Percentiles rank a stretch among this genome's conserved stretches.
Conservation (phyloP, 1,140 invertebrate genomes). For the Papilio machaon region DNA sequence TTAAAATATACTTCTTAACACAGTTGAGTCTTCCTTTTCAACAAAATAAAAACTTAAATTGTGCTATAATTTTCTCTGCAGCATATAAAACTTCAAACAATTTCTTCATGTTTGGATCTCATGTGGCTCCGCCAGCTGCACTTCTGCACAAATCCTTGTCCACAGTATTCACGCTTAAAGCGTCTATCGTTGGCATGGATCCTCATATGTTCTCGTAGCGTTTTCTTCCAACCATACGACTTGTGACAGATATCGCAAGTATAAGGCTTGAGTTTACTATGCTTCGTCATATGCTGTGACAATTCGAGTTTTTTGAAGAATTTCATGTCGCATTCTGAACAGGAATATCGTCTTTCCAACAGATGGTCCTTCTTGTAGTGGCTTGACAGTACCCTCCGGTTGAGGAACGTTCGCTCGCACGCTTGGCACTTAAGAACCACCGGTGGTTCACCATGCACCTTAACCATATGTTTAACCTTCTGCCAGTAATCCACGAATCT, state of each 20-base stretch:
- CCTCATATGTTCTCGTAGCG: constrained; percentile 86
- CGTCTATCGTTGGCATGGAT: constrained; percentile 62
- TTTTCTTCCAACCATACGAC: constrained; percentile 89
- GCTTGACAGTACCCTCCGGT: constrained; percentile 50
- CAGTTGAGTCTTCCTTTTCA: no score
- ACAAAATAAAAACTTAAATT: no score
- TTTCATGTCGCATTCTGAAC: constrained; percentile 84
- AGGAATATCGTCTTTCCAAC: constrained; percentile 59
- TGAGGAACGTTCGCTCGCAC: constrained; percentile 59
- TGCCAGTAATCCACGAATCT: constrained; percentile 58
- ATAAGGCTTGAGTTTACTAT: constrained; percentile 89
- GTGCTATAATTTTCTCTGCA: no score
- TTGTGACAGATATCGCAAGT: constrained; percentile 90
- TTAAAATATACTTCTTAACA: no score
- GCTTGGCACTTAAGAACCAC: constrained; percentile 62
- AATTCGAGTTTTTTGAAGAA: constrained; percentile 89
- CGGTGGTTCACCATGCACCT: constrained; percentile 55
- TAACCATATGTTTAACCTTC: constrained; percentile 64
- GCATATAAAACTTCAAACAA: no score
- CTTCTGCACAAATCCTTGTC: constrained; percentile 70
- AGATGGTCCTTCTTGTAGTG: constrained; percentile 67
- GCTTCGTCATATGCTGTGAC: constrained; percentile 87
- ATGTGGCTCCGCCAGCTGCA: constrained; percentile 70
- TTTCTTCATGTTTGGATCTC: constrained; percentile 64
- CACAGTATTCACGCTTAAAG: constrained; percentile 57